These are phyloP conservation scores for Caenorhabditis sp. DNA, from an alignment of 2,888 invertebrate species.

Conservation along the genomic window DNA sequence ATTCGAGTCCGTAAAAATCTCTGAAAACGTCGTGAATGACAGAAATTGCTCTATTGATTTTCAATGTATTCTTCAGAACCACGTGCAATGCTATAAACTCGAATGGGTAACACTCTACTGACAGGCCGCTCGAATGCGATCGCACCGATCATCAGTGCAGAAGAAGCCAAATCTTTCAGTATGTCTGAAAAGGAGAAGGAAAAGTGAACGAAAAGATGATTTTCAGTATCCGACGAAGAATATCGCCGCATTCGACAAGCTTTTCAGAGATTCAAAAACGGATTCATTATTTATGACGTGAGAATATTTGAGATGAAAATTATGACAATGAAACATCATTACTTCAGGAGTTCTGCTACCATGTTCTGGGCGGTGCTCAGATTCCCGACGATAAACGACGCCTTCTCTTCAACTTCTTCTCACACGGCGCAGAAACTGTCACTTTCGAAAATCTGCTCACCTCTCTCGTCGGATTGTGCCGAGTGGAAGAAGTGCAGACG, in stretches of 20 bases:
- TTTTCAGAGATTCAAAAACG: conserved; percentile 66
- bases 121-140: conserved; percentile 39
- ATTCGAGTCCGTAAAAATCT: not conserved
- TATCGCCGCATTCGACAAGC: conserved; percentile 60
- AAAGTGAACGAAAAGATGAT: not conserved
- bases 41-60: conserved; percentile 7
- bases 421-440: conserved; percentile 60
- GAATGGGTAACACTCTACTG: conserved; percentile 57
- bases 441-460: conserved; percentile 66
- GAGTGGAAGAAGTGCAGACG: conserved; percentile 65
- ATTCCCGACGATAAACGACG: conserved; percentile 63
- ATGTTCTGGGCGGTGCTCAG: conserved; percentile 65
- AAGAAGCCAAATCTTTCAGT: conserved; percentile 53
- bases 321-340: too few relatives aligned
- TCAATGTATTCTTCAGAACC: conserved; percentile 1
- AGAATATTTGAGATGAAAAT: not conserved
- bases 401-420: conserved; percentile 63
- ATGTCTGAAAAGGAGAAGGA: not conserved
- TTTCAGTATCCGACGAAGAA: conserved; percentile 68
- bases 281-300: conserved; percentile 55
- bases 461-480: conserved; percentile 67
- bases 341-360: conserved; percentile 65
- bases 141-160: conserved; percentile 55
- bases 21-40: not conserved
- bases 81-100: conserved; percentile 14